A percentile compares a stretch with the other conserved stretches of the same genome.
Conservation (phyloP, 2,113 vertebrate species). For the Megaceryle torquata region DNA sequence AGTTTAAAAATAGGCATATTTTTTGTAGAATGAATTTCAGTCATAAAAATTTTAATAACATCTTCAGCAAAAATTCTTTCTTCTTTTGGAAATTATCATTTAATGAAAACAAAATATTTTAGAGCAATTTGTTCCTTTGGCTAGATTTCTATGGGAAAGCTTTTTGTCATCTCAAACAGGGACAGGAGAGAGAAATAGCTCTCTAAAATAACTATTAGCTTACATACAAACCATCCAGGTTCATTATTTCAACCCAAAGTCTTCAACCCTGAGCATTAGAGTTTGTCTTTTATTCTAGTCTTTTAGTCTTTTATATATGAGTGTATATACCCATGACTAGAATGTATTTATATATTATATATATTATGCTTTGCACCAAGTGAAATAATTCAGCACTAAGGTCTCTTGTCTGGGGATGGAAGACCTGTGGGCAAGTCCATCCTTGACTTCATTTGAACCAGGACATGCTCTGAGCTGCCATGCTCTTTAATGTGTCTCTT, state of each 20-base stretch:
- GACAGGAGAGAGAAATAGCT: neutral
- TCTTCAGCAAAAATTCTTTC: neutral
- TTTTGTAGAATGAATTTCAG: neutral
- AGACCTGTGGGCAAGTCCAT: neutral
- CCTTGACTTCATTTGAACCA: neutral
- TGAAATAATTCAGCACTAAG: neutral
- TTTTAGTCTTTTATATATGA: neutral
- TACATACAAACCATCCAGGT: neutral
- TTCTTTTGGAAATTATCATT: neutral
- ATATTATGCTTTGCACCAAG: neutral
- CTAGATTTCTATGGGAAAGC: neutral
- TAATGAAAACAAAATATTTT: neutral
- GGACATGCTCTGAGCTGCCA: neutral
- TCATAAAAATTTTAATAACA: neutral
- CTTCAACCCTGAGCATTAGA: neutral
- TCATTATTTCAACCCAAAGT: neutral
- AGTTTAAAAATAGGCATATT: neutral
- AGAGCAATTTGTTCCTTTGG: neutral
- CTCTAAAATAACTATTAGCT: neutral
- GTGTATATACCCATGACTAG: neutral
- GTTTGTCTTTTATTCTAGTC: neutral
- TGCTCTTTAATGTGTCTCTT: neutral
- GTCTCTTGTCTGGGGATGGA: neutral
- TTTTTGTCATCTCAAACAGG: neutral
- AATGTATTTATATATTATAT: neutral